These are phyloP conservation scores for Clunio marinus DNA, from an alignment of 2,888 invertebrate species.

Conservation along the genomic window DNA sequence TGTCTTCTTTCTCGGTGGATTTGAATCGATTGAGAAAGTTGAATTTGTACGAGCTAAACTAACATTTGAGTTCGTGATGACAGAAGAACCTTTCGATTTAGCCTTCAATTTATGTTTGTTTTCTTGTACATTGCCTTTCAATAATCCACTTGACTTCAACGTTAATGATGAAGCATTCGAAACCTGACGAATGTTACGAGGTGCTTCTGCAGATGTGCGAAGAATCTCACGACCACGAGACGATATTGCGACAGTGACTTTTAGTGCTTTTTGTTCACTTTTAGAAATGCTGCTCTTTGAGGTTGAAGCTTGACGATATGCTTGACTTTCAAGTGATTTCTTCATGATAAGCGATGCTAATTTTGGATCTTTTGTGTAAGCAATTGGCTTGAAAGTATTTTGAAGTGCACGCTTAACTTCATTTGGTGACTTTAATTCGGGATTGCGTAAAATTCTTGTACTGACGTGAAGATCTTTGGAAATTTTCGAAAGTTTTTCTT, in stretches of 20 bases:
- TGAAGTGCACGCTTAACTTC: slow-evolving; percentile 56
- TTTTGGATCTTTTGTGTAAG: slow-evolving; percentile 41
- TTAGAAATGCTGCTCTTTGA: slow-evolving; percentile 6
- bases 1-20: slow-evolving; percentile 43
- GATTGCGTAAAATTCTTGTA: slow-evolving; percentile 52
- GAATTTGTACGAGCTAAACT: slow-evolving; percentile 50
- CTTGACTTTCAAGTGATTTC: slow-evolving; percentile 41
- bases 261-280: slow-evolving; percentile 50
- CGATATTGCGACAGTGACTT: slow-evolving; percentile 51
- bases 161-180: slow-evolving; percentile 41
- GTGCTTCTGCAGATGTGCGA: slow-evolving; percentile 40
- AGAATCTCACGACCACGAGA: slow-evolving; percentile 42
- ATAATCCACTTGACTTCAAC: slow-evolving; percentile 41
- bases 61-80: slow-evolving; percentile 45
- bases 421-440: slow-evolving; percentile 57
- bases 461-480: slow-evolving; percentile 49
- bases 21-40: slow-evolving; percentile 50
- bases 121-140: slow-evolving; percentile 33
- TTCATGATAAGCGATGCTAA: slow-evolving; percentile 43
- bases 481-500: slow-evolving; percentile 47
- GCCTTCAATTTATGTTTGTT: slow-evolving; percentile 37
- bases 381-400: slow-evolving; percentile 46
- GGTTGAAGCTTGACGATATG: slow-evolving; percentile 35
- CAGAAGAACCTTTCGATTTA: slow-evolving; percentile 42
- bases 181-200: slow-evolving; percentile 30